Conservation (phyloP, 2,797 vertebrate species). For the Acrossocheilus wenchowensis region DNA sequence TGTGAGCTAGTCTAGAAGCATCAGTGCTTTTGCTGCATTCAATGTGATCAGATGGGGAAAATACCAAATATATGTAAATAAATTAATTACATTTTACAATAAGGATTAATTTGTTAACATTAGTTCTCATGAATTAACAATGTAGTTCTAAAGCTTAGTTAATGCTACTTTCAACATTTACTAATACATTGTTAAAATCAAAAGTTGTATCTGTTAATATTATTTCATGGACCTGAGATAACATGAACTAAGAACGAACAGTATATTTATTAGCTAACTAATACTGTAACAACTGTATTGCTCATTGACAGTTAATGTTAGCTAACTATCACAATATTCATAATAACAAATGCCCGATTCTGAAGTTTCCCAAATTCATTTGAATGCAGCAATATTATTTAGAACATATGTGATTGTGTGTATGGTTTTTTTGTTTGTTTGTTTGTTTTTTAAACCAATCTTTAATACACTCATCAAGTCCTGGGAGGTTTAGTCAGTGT, state of each 20-base stretch:
- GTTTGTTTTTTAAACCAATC: neutral
- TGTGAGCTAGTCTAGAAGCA: neutral
- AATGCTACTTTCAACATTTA: neutral
- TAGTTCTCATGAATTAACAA: neutral
- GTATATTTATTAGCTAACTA: neutral
- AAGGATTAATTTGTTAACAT: neutral
- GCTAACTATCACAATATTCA: neutral
- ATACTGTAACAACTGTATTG: neutral
- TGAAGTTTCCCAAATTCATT: neutral
- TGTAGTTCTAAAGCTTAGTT: neutral
- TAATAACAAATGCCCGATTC: neutral
- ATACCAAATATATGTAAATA: neutral
- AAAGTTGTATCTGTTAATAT: neutral
- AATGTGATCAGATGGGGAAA: neutral
- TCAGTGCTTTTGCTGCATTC: neutral
- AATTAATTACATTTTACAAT: neutral
- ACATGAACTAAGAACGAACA: neutral
- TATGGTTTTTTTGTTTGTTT: too few species aligned
- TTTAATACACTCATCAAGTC: neutral
- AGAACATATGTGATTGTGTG: too few species aligned
- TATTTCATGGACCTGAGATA: neutral
- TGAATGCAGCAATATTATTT: neutral
- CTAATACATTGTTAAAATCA: neutral
- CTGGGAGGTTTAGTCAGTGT: neutral
- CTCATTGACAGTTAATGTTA: neutral